Conservation (phyloP, 2,113 vertebrate genomes). For the rat (Rattus norvegicus) region GRCr8 NC_086037.1:5520001-5520500, state of each 20-base stretch:
- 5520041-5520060: background rate
- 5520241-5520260: background rate
- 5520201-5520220: background rate
- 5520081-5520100: background rate
- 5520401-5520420: background rate
- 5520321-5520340: background rate
- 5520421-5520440: background rate
- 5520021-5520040: background rate
- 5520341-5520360: background rate
- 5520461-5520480: background rate
- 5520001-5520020: background rate
- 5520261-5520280: background rate
- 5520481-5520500: background rate
- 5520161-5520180: background rate
- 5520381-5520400: background rate
- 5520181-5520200: background rate
- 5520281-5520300: background rate
- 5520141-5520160: slow-evolving; percentile 24
- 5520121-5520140: background rate
- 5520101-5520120: background rate
- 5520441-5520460: background rate
- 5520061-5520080: background rate
- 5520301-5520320: background rate
- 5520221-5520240: background rate
- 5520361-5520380: background rate